A percentile compares a stretch with the other conserved stretches of the same genome.
Conservation (phyloP, 2,888 invertebrate species). For the Busseola fusca region DNA sequence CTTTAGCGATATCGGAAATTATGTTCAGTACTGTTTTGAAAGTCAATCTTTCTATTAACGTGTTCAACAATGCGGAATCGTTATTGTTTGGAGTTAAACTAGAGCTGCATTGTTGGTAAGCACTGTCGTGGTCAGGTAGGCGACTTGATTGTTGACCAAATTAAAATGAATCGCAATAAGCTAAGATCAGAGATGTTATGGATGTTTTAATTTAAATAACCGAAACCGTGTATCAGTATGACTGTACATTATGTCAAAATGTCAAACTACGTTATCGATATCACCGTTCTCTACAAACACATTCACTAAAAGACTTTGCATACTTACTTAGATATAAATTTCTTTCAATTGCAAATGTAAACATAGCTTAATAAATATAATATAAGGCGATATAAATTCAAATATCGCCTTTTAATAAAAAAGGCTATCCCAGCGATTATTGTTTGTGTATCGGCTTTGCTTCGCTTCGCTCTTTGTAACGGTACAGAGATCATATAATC, state of each 20-base stretch:
- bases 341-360: slow-evolving; percentile 55
- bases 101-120: slow-evolving; percentile 46
- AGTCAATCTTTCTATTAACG: slow-evolving; percentile 32
- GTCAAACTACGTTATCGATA: slow-evolving; percentile 33
- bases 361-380: slow-evolving; percentile 51
- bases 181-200: slow-evolving; percentile 26
- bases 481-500: slow-evolving; percentile 50
- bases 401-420: slow-evolving; percentile 55
- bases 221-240: slow-evolving; percentile 36
- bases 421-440: slow-evolving; percentile 62
- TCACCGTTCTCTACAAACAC: slow-evolving; percentile 44
- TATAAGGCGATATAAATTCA: slow-evolving; percentile 54
- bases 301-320: slow-evolving; percentile 63
- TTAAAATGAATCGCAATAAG: slow-evolving; percentile 30
- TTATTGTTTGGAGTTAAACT: slow-evolving; percentile 35
- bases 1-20: slow-evolving; percentile 61
- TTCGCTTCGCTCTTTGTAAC: slow-evolving; percentile 66
- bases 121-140: slow-evolving; percentile 39
- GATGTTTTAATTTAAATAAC: slow-evolving; percentile 32
- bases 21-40: slow-evolving; percentile 51
- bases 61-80: slow-evolving; percentile 38
- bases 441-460: slow-evolving; percentile 58
- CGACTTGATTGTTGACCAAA: slow-evolving; percentile 32
- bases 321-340: slow-evolving; percentile 58
- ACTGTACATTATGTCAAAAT: slow-evolving; percentile 43